Base-by-base conservation (phyloP, 1,140 invertebrate species). In the Musca vetustissima region DNA sequence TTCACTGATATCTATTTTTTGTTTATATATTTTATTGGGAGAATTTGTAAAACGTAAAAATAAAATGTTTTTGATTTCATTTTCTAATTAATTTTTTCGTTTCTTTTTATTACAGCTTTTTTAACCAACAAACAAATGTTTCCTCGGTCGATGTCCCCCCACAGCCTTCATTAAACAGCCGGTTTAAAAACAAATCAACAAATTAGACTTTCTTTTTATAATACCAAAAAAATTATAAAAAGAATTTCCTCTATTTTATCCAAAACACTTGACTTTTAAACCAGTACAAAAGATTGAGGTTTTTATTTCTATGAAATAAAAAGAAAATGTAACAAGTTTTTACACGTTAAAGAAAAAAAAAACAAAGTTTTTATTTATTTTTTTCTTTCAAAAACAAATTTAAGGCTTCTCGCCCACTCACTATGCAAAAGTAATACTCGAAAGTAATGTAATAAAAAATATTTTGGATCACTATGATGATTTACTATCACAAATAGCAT, bases 291-390 rank as follows among this genome's bases (percentile, higher is more conserved):
- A 64, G 36, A 43, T 61, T 32, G 57, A 66, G 47, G 21, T 66
- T 52, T 67, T 69, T 69, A 66, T 69, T 69, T 69, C 68, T 66
- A 64, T 69, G 68, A 69, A 69, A 69, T 69, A 69, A 69, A 69
- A 28, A n/a, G n/a, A n/a, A 8, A 69, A 24, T 47, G 64, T 64
- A 52, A 47, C 52, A 67, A 66, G 68, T 69, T 69, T 69, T 69
- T 69, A 69, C 68, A 66, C 64, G 68, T 69, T 64, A 64, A 64
- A 69, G 36, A 17, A 32, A 61, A 61, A 61, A 9, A 24, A 14
- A 19, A 36, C 19, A 43, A 13, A 24, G 14, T 21, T 61, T 61
- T 21, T 43, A 61, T 36, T 19, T 49, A n/a, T n/a, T n/a, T n/a
- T n/a, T n/a, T n/a, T n/a, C n/a, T n/a, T n/a, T n/a, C n/a, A n/a